Base-by-base conservation (phyloP, 2,113 vertebrate genomes). In the Crotalus horridus region DNA sequence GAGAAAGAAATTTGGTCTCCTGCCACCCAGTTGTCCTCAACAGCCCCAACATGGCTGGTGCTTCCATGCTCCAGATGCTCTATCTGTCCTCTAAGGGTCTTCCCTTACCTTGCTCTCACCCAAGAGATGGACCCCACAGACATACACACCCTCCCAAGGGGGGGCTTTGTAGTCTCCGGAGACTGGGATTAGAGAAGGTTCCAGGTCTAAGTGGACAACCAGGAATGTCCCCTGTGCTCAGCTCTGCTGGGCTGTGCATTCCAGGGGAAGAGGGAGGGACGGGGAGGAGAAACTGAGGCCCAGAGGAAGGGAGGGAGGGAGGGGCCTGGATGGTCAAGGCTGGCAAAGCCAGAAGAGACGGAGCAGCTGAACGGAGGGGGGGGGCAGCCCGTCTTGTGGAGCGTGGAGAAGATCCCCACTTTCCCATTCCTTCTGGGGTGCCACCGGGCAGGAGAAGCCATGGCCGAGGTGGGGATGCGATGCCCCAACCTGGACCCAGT, bases 391-490 rank as follows among this genome's bases (percentile, higher is more conserved):
- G 51, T 69, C 23, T 23, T 17, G 7, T 4, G 12, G 26, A 43
- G 43, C 8, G 0, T 51, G 17, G 92, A 91, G 89, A 0, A 3
- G 55, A 48, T 88, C 89, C 7, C 1, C 6, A 1, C 54, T 46
- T 89, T 13, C 13, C 86, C 46, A 46, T 17, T 17, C 21, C 59
- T 48, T 33, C 11, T 0, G 61, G 56, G 2, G 1, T 92, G 0
- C 12, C 2, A 69, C 85, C 48, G 1, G 58, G 0, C 55, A 17
- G 93, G 81, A 91, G 93, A 12, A 21, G 97, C 96, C 97, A 97
- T 97, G 97, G 97, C 97, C 90, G 96, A 97, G 0, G 97, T 98
- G 97, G 97, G 97, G 92, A 96, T 96, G 93, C 96, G 97, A 89
- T 95, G 96, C 58, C 96, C 97, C 53, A 92, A 95, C 13, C 90